Conservation (phyloP, 2,113 vertebrate species). For the Rhynchomys soricoides region DNA sequence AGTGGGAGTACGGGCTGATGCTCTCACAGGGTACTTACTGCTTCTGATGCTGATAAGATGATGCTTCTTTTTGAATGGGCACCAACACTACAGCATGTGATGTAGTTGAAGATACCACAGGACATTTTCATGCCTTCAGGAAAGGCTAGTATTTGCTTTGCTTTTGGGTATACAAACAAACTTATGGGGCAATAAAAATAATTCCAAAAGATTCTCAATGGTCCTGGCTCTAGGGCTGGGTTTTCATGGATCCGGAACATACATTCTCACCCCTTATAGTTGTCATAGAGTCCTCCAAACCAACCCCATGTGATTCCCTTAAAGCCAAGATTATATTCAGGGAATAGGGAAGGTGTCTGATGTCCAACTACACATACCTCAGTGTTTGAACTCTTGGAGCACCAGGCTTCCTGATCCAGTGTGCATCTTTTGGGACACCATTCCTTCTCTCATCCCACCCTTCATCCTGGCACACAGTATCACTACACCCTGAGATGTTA, state of each 20-base stretch:
- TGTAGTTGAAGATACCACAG: background rate
- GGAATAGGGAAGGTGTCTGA: background rate
- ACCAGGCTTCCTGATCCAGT: accelerated
- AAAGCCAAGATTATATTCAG: background rate
- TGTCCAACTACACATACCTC: too few species aligned
- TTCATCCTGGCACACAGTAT: background rate
- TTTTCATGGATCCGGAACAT: too few species aligned
- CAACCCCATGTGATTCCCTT: accelerated
- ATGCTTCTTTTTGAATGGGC: background rate
- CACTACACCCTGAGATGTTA: too few species aligned
- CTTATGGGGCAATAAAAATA: accelerated
- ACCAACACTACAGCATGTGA: background rate
- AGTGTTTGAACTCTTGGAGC: too few species aligned
- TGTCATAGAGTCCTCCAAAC: background rate
- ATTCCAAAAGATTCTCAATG: background rate
- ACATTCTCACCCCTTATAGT: accelerated
- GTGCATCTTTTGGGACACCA: too few species aligned
- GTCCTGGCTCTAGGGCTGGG: accelerated
- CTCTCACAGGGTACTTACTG: background rate
- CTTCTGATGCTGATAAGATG: too few species aligned
- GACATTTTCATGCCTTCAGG: background rate
- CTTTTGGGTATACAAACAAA: accelerated
- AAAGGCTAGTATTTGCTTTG: background rate
- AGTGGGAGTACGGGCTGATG: background rate
- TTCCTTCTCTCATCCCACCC: background rate